phyloP scores from a whole-genome alignment of 2,888 invertebrate species.

The Platynereis dumerilii region DNA sequence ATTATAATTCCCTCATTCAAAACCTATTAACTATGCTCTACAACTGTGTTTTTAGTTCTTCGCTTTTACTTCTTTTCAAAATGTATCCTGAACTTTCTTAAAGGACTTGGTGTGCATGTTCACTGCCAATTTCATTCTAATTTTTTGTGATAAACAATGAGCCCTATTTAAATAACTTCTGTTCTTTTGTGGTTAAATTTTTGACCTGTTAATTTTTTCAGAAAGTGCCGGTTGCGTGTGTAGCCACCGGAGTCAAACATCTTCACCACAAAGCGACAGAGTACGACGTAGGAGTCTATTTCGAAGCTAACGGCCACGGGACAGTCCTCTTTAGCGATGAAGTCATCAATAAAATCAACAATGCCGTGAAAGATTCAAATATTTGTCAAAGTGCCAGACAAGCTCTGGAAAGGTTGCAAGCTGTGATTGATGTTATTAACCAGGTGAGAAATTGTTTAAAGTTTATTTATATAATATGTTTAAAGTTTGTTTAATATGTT shows the following conservation, averaged over 20 bases:
- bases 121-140: too few relatives aligned
- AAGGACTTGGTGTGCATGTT: too few relatives aligned
- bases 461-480: too few relatives aligned
- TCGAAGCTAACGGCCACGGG: conserved; percentile 99
- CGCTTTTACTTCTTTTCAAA: too few relatives aligned
- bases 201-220: conserved; percentile 62
- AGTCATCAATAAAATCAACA: conserved; percentile 68
- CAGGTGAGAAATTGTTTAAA: too few relatives aligned
- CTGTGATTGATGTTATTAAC: conserved; percentile 85
- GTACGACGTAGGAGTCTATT: conserved; percentile 96
- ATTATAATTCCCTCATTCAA: too few relatives aligned
- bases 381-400: conserved; percentile 41
- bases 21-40: too few relatives aligned
- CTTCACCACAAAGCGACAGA: conserved; percentile 88
- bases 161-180: neutral
- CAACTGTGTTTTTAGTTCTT: too few relatives aligned
- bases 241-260: conserved; percentile 95
- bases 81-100: too few relatives aligned
- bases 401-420: conserved; percentile 72
- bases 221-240: conserved; percentile 90
- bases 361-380: conserved; percentile 65
- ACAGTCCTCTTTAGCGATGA: conserved; percentile 81
- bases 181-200: conserved; percentile 5
- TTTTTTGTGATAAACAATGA: too few relatives aligned
- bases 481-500: too few relatives aligned